These are phyloP conservation scores for Trichechus manatus DNA, from an alignment of 2,113 vertebrate species.

Conservation along the genomic window DNA sequence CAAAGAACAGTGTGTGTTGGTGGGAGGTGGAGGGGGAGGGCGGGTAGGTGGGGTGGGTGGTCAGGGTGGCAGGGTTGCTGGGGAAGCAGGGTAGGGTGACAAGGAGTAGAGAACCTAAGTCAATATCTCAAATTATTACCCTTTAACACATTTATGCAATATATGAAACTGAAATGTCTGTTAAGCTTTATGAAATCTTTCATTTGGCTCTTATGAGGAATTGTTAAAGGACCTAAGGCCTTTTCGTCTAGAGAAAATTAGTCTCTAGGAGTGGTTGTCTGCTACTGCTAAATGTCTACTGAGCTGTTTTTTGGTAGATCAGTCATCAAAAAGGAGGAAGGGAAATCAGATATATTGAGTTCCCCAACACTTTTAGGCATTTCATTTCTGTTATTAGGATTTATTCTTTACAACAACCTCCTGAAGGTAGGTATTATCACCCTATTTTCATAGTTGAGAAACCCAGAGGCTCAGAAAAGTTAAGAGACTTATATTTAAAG, in stretches of 20 bases:
- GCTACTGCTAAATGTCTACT: slow-evolving; percentile 1
- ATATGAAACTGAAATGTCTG: neutral
- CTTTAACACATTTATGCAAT: slow-evolving; percentile 44
- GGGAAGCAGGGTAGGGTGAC: neutral
- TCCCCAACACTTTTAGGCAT: neutral
- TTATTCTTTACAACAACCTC: neutral
- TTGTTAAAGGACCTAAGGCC: neutral
- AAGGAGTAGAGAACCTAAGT: neutral
- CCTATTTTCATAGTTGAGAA: neutral
- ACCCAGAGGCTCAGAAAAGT: neutral
- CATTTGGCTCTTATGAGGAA: neutral
- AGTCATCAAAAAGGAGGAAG: neutral
- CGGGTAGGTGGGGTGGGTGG: too few relatives aligned
- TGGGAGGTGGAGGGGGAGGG: too few relatives aligned
- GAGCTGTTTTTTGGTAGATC: neutral
- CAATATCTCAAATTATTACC: neutral
- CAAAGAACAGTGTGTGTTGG: neutral
- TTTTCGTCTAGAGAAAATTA: slow-evolving; percentile 18
- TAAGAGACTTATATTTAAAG: neutral
- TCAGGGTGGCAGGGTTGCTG: neutral
- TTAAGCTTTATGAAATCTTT: neutral
- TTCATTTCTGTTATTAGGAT: neutral
- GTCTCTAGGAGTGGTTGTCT: neutral
- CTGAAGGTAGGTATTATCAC: neutral
- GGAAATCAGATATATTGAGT: neutral